These are phyloP conservation scores for Falco punctatus DNA, from an alignment of 2,113 vertebrate species.

Conservation along the genomic window DNA sequence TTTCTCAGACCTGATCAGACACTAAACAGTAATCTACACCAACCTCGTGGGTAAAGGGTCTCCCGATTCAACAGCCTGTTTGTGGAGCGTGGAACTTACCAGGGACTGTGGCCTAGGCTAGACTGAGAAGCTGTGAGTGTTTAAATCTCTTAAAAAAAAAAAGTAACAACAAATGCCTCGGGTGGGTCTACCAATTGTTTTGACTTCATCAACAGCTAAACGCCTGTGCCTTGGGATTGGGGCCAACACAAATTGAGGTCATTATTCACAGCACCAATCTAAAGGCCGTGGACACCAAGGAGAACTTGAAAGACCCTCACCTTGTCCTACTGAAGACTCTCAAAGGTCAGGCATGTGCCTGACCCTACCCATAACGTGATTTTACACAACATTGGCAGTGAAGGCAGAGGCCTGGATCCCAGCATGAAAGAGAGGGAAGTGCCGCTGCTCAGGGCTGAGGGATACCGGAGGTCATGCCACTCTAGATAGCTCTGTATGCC, in stretches of 20 bases:
- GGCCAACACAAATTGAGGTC: not conserved
- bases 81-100: not conserved
- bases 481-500: not conserved
- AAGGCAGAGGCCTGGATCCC: not conserved
- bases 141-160: constrained; percentile 3
- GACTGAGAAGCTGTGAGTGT: not conserved
- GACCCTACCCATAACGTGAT: not conserved
- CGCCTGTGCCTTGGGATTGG: not conserved
- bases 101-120: not conserved
- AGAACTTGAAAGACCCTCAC: not conserved
- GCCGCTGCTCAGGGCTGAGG: not conserved
- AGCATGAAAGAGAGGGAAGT: not conserved
- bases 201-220: not conserved
- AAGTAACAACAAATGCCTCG: not conserved
- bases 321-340: not conserved
- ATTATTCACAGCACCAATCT: not conserved
- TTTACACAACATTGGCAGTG: accelerated
- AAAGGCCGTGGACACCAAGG: not conserved
- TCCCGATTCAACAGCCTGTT: not conserved
- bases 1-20: not conserved
- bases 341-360: not conserved
- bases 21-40: not conserved
- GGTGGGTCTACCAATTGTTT: not conserved
- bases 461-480: not conserved
- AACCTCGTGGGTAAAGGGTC: not conserved